Conservation (phyloP, 2,797 vertebrate genomes). For the Spondyliosoma cantharus region DNA sequence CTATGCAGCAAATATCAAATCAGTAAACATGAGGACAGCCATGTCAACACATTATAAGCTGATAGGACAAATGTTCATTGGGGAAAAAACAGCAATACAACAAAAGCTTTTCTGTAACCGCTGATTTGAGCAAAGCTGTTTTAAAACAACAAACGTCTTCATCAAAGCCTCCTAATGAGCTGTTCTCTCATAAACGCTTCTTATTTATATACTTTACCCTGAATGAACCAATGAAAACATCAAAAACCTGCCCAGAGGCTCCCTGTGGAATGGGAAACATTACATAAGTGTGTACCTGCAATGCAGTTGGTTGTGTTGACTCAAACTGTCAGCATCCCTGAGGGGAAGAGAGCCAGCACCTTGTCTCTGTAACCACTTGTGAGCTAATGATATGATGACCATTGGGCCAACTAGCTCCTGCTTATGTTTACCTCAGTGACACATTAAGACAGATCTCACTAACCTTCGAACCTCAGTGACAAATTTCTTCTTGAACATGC, state of each 20-base stretch:
- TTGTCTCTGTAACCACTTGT: slow-evolving; percentile 12
- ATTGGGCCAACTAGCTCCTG: slow-evolving; percentile 9
- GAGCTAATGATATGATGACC: slow-evolving; percentile 23
- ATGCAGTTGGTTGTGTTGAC: slow-evolving; percentile 57
- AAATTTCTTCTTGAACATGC: not conserved
- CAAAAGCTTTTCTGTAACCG: slow-evolving; percentile 41
- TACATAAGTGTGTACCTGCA: slow-evolving; percentile 42
- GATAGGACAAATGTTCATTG: slow-evolving; percentile 33
- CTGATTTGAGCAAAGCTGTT: slow-evolving; percentile 49
- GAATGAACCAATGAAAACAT: slow-evolving; percentile 35
- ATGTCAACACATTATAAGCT: slow-evolving; percentile 32
- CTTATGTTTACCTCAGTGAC: slow-evolving; percentile 18
- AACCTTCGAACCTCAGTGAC: not conserved
- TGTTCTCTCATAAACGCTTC: slow-evolving; percentile 26
- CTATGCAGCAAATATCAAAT: slow-evolving; percentile 30
- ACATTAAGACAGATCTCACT: not conserved
- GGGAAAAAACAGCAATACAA: slow-evolving; percentile 19
- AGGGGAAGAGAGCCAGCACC: slow-evolving; percentile 17
- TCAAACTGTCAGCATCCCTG: slow-evolving; percentile 42
- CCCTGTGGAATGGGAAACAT: slow-evolving; percentile 27
- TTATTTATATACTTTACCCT: slow-evolving; percentile 18
- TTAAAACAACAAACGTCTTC: slow-evolving; percentile 52
- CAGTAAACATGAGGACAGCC: slow-evolving; percentile 29
- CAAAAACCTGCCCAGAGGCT: slow-evolving; percentile 32
- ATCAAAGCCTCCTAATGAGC: slow-evolving; percentile 25